Evolutionary conservation across 2,113 vertebrate genomes (phyloP).

Genomic region (Centrocercus urophasianus): DNA sequence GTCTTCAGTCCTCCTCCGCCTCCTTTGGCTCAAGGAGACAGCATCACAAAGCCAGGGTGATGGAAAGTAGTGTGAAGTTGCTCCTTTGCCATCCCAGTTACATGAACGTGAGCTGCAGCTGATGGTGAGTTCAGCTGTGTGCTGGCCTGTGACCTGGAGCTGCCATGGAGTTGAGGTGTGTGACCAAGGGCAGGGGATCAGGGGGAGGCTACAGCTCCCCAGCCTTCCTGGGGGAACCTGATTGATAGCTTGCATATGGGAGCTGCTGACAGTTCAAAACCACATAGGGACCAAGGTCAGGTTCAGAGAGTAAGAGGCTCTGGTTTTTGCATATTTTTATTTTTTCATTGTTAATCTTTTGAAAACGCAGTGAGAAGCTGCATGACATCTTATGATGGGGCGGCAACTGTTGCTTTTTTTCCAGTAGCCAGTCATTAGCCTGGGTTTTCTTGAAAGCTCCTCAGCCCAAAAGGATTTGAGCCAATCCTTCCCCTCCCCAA

Average conservation of each 20-base stretch:
- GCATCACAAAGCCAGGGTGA: not conserved
- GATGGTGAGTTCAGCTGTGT: not conserved
- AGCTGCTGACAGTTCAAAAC: not conserved
- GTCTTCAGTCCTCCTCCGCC: not conserved
- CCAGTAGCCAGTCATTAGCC: not conserved
- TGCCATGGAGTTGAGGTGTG: rapidly evolving
- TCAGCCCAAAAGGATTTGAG: not conserved
- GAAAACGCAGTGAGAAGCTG: not conserved
- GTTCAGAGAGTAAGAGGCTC: not conserved
- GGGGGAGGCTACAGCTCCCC: not conserved
- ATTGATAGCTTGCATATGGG: rapidly evolving
- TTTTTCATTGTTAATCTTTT: not conserved
- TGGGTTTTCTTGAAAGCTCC: not conserved
- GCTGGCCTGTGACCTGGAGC: not conserved
- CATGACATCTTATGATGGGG: not conserved
- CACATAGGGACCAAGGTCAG: not conserved
- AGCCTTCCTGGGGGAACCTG: not conserved
- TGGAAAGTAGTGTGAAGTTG: not conserved
- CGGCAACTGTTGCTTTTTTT: not conserved
- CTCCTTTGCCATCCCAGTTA: not conserved
- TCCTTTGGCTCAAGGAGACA: not conserved
- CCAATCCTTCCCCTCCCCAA: not conserved
- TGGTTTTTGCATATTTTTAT: not conserved
- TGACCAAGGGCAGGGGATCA: not conserved
- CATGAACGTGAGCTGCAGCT: not conserved